Evolutionary conservation across 2,113 vertebrate genomes (phyloP).

Genomic region (Leucopsar rothschildi): DNA sequence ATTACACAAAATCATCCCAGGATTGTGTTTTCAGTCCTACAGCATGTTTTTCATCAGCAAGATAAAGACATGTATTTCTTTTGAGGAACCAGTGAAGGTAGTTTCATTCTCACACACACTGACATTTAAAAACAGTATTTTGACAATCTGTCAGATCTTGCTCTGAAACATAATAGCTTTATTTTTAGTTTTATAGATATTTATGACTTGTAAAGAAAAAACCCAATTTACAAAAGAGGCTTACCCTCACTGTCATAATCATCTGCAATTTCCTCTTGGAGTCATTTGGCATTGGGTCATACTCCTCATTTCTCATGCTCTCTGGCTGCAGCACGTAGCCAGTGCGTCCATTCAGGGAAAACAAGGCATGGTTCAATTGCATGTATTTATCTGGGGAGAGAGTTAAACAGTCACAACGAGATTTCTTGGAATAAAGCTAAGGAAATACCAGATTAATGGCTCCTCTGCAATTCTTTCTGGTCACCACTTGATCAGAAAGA

Average conservation of each 20-base stretch:
- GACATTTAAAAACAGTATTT: constrained; percentile 41
- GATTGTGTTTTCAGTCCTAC: background rate
- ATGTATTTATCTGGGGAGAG: constrained; percentile 86
- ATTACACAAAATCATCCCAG: background rate
- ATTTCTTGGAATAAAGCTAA: background rate
- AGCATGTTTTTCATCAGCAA: background rate
- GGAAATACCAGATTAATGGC: background rate
- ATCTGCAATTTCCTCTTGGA: constrained; percentile 76
- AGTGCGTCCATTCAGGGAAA: constrained; percentile 86
- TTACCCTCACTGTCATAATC: constrained; percentile 79
- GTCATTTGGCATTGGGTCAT: constrained; percentile 80
- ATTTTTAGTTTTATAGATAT: constrained; percentile 40
- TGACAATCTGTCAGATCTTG: constrained; percentile 34
- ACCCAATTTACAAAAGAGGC: background rate
- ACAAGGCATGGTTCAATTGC: constrained; percentile 91
- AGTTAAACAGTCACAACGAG: background rate
- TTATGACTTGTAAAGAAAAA: background rate
- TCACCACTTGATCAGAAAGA: background rate
- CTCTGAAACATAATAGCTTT: constrained; percentile 42
- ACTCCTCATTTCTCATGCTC: constrained; percentile 83
- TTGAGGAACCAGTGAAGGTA: background rate
- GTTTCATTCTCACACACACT: constrained; percentile 9
- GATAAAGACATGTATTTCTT: background rate
- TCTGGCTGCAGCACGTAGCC: constrained; percentile 95
- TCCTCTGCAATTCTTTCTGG: background rate